Evolutionary conservation across 2,888 invertebrate genomes (phyloP), one percentile per base, ranked within the genome.

Genomic region (Aphidoletes aphidimyza): DNA sequence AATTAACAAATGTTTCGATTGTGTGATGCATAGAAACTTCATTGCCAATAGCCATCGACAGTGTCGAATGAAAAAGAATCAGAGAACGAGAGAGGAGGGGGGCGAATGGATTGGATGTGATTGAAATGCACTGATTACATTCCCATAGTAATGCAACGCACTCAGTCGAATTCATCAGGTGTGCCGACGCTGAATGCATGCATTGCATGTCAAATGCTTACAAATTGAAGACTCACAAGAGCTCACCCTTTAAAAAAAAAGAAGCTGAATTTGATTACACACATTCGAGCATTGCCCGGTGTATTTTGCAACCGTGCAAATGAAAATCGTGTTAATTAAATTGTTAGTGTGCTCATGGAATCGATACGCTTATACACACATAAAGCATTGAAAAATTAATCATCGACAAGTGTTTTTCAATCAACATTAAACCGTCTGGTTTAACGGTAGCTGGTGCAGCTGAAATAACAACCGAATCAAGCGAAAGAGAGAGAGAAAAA

Each of bases 121-220:
- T 14, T 30, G 69, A 34, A 69, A 69, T 69, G 69, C 69, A 69
- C 69, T 69, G 30, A 69, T 69, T 69, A n/a, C 69, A n/a, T n/a
- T 14, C 69, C 69, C 30, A 34, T 69, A 69, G 8, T 11, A 26
- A 69, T 30, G 69, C 69, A 69, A 69, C 26, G 14, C n/a, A 22
- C 54, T 54, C 9, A 54, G 22, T 22, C n/a, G n/a, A 54, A 54
- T 14, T 22, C 34, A 54, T 54, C 54, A 54, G 11, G 30, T 69
- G 6, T 9, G 14, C 69, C 69, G 3, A 54, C 54, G 14, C 14
- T 14, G 9, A 30, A 69, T 69, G 14, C 42, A 30, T 54, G 54
- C 69, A 69, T 69, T 34, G 34, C 69, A 69, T 69, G 69, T 69
- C 69, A 69, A n/a, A 69, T 69, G 69, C 30, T 69, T 69, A 30